These are phyloP conservation scores for Coelogynopora nodosa DNA, from an alignment of 2,888 invertebrate genomes.

Conservation along the genomic window DNA sequence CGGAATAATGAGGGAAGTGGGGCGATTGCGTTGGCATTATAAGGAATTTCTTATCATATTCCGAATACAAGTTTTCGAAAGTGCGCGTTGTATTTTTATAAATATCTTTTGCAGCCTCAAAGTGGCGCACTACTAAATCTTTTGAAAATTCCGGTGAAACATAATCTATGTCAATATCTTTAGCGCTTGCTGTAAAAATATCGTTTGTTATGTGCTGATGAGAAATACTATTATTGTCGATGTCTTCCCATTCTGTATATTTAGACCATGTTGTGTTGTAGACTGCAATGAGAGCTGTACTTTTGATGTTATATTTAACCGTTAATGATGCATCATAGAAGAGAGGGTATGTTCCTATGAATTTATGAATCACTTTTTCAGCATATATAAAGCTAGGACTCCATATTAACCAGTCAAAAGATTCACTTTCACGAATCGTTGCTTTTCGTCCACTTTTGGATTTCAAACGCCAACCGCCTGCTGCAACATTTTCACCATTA, in stretches of 20 bases:
- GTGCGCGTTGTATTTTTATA: not conserved
- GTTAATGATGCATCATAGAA: not conserved
- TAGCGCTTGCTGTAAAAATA: not conserved
- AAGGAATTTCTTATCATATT: not conserved
- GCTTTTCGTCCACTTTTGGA: not conserved
- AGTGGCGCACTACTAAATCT: not conserved
- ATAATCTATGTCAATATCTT: not conserved
- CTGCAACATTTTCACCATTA: not conserved
- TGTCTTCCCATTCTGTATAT: not conserved
- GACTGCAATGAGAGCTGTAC: not conserved
- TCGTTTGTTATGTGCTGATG: not conserved
- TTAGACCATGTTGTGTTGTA: not conserved
- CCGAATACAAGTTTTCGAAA: not conserved
- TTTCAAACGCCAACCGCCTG: not conserved
- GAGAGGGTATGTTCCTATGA: not conserved
- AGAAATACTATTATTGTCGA: not conserved
- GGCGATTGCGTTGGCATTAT: not conserved
- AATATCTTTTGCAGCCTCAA: not conserved
- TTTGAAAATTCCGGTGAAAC: not conserved
- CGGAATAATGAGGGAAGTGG: not conserved
- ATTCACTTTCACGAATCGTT: not conserved
- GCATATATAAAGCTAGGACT: not conserved
- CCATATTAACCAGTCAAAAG: not conserved
- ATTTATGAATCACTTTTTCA: not conserved
- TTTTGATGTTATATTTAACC: not conserved